Conservation (phyloP, 2,797 vertebrate genomes). For the Xiphorhynchus erythropygius region DNA sequence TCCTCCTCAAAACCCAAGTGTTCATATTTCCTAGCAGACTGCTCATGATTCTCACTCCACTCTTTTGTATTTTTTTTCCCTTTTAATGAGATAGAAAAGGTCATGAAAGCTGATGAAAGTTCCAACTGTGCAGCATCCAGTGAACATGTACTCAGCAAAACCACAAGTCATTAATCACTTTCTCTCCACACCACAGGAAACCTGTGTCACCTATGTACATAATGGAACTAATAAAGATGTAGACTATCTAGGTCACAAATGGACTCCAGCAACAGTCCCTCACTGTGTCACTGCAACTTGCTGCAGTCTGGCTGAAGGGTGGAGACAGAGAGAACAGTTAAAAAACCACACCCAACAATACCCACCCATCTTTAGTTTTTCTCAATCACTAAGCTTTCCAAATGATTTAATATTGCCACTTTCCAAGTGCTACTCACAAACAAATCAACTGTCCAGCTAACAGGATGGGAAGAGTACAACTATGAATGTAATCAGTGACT, state of each 20-base stretch:
- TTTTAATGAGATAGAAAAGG: neutral
- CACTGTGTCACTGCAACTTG: conserved; percentile 17
- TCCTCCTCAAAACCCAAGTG: neutral
- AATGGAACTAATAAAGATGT: neutral
- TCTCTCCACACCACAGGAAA: neutral
- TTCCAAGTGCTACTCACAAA: neutral
- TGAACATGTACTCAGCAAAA: neutral
- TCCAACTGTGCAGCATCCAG: conserved; percentile 28
- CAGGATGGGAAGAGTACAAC: neutral
- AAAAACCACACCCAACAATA: neutral
- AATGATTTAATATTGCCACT: neutral
- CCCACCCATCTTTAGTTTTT: neutral
- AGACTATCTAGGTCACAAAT: conserved; percentile 7
- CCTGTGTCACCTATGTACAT: neutral
- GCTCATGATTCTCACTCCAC: neutral
- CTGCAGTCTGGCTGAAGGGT: conserved; percentile 19
- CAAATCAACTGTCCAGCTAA: neutral
- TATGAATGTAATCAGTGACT: neutral
- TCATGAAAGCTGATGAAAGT: conserved; percentile 3
- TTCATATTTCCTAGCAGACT: neutral
- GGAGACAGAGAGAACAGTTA: neutral
- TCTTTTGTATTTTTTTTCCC: neutral
- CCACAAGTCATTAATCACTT: neutral
- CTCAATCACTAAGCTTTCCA: neutral
- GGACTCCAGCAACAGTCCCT: conserved; percentile 1